phyloP scores from a whole-genome alignment of 2,888 invertebrate species.

The Pedicia rivosa region DNA sequence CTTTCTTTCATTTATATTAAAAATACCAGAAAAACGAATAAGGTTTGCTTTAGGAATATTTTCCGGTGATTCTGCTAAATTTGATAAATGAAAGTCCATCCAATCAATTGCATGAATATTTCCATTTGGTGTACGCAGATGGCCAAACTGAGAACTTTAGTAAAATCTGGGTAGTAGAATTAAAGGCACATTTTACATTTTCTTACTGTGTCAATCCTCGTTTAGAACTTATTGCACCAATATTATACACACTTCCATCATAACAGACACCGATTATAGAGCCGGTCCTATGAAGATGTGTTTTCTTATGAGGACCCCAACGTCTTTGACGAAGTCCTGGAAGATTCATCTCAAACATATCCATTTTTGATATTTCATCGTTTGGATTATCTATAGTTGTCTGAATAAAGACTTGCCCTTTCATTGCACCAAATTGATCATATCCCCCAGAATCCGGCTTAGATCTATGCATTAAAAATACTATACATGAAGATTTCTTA shows the following conservation, averaged over 20 bases:
- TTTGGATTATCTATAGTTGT: constrained; percentile 23
- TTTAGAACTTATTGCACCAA: constrained; percentile 36
- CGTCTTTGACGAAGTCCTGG: constrained; percentile 35
- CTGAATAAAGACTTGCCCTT: constrained; percentile 38
- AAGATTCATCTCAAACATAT: constrained; percentile 24
- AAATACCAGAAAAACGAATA: constrained; percentile 33
- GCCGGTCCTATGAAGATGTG: constrained; percentile 22
- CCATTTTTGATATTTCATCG: constrained; percentile 2
- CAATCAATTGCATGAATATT: constrained; percentile 28
- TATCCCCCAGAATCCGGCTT: constrained; percentile 34
- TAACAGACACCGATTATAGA: constrained; percentile 29
- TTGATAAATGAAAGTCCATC: constrained; percentile 33
- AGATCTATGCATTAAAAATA: constrained; percentile 20
- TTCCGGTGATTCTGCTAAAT: constrained; percentile 31
- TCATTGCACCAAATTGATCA: constrained; percentile 45
- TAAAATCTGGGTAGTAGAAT: too few relatives aligned
- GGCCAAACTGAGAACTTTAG: constrained; percentile 37
- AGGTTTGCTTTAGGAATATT: constrained; percentile 33
- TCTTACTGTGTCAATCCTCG: constrained; percentile 41
- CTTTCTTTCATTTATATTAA: neutral
- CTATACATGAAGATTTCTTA: neutral
- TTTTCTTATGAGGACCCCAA: constrained; percentile 25
- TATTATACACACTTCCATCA: constrained; percentile 40
- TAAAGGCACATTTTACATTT: neutral
- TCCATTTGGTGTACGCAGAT: constrained; percentile 33